Evolutionary conservation across 1,140 invertebrate genomes (phyloP).

Genomic region (Anoplophora glabripennis): DNA sequence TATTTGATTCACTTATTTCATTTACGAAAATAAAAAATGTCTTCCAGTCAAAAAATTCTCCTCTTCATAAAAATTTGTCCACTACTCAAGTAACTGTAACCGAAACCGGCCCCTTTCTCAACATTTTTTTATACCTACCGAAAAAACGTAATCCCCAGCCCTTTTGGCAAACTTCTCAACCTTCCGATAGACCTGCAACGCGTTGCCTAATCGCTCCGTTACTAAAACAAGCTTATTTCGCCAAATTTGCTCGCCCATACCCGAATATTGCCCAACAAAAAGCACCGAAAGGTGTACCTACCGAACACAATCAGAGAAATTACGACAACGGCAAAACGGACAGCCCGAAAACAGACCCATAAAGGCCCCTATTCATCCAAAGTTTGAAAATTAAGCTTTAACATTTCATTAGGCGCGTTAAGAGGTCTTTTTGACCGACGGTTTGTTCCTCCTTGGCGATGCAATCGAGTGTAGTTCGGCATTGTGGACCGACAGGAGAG

Average conservation of each 20-base stretch:
- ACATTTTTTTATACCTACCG: too few species aligned
- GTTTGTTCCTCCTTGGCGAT: conserved; percentile 7
- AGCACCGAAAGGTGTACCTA: conserved; percentile 4
- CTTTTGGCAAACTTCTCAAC: too few species aligned
- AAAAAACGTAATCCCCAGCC: too few species aligned
- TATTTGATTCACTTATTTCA: too few species aligned
- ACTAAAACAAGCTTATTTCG: conserved; percentile 19
- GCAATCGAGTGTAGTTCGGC: conserved; percentile 12
- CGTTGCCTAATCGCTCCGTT: conserved; percentile 7
- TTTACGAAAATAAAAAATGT: too few species aligned
- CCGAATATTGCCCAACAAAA: conserved; percentile 11
- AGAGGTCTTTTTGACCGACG: conserved; percentile 12
- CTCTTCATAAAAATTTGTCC: too few species aligned
- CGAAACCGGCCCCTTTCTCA: too few species aligned
- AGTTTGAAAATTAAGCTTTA: conserved; percentile 18
- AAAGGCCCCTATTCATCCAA: conserved; percentile 6
- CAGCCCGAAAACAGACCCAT: conserved; percentile 15
- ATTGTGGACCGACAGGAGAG: conserved; percentile 8
- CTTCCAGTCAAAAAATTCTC: too few species aligned
- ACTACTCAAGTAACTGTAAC: too few species aligned
- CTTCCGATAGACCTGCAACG: too few species aligned
- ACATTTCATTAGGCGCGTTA: conserved; percentile 16
- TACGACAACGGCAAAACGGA: conserved; percentile 11
- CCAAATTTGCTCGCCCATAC: conserved; percentile 13
- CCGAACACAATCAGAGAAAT: conserved; percentile 4